Conservation (phyloP, 2,113 vertebrate species). For the Dicaeum eximium region DNA sequence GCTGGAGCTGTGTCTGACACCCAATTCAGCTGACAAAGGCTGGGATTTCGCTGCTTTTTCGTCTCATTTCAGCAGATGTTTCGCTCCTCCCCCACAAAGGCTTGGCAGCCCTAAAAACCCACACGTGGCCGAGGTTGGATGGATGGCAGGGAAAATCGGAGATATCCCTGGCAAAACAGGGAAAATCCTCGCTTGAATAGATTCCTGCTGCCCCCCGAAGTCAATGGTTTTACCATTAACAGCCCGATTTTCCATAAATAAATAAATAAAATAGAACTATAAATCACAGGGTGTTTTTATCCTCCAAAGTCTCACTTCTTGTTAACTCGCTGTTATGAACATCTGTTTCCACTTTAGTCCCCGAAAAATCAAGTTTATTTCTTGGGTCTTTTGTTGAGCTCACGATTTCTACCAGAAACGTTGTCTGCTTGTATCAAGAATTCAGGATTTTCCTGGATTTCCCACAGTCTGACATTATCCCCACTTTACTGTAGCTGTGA, state of each 20-base stretch:
- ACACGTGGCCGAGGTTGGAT: not conserved
- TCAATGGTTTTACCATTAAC: not conserved
- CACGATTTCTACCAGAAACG: not conserved
- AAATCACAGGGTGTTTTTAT: rapidly evolving
- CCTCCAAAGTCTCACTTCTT: not conserved
- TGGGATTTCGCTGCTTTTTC: not conserved
- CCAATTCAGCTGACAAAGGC: not conserved
- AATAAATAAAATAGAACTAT: not conserved
- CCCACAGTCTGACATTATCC: not conserved
- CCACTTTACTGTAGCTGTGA: not conserved
- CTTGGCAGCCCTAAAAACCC: not conserved
- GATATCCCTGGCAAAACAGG: not conserved
- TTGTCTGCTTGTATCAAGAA: not conserved
- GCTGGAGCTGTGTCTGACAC: not conserved
- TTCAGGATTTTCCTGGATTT: not conserved
- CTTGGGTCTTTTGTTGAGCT: not conserved
- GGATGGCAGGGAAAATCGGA: not conserved
- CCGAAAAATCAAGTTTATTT: not conserved
- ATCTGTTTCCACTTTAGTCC: not conserved
- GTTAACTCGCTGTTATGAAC: not conserved
- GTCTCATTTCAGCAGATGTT: not conserved
- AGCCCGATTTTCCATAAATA: not conserved
- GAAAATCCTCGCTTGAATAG: not conserved
- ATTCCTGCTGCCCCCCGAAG: not conserved
- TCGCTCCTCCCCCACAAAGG: constrained; percentile 45